These are phyloP conservation scores for Meloidogyne chitwoodi DNA, from an alignment of 1,140 invertebrate genomes.

Conservation along the genomic window DNA sequence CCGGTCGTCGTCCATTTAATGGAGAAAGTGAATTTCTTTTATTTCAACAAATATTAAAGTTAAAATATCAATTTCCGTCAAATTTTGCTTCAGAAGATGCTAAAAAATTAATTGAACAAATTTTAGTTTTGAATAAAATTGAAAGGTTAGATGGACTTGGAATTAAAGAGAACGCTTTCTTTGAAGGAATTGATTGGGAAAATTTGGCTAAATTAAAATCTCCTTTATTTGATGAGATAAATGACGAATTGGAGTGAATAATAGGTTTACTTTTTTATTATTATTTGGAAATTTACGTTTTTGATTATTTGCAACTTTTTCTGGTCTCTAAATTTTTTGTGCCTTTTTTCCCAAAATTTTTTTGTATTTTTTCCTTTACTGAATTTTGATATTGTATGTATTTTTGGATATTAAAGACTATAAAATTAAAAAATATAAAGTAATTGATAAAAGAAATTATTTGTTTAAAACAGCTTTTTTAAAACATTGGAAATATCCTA, in stretches of 20 bases:
- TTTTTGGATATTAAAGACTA: no score
- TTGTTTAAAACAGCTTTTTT: neutral
- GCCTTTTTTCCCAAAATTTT: no score
- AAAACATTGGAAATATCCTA: neutral
- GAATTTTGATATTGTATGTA: no score
- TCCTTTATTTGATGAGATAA: conserved; percentile 13
- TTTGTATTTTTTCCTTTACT: no score
- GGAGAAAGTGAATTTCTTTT: conserved; percentile 87
- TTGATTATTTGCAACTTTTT: no score
- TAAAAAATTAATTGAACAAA: conserved; percentile 6
- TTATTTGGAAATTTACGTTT: no score
- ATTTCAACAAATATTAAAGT: conserved; percentile 87
- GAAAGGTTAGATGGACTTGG: neutral
- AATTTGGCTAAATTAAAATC: conserved; percentile 5
- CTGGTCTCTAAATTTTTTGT: no score
- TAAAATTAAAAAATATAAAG: no score
- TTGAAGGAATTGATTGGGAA: conserved; percentile 18
- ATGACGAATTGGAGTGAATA: no score
- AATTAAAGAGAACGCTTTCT: conserved; percentile 10
- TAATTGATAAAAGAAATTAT: no score
- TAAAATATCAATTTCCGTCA: conserved; percentile 18
- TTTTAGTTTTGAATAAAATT: conserved; percentile 8
- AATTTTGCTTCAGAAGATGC: conserved; percentile 12
- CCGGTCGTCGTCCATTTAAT: conserved; percentile 83
- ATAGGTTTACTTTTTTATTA: no score